phyloP scores from a whole-genome alignment of 2,888 invertebrate species.

The Carpatolechia fugitivella region DNA sequence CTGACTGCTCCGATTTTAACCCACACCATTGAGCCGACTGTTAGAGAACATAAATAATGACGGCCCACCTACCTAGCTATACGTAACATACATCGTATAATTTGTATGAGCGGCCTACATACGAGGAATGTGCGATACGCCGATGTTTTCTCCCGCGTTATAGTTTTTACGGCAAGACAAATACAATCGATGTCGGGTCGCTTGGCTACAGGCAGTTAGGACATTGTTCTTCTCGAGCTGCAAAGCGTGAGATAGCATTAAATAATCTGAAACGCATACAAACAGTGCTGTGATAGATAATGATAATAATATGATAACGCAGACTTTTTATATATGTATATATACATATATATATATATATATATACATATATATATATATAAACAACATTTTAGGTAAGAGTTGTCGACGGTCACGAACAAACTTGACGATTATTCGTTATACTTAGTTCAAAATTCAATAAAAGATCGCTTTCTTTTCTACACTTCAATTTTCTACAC shows the following conservation, averaged over 20 bases:
- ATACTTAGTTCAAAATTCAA: too few species aligned
- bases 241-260: conserved; percentile 65
- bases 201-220: conserved; percentile 49
- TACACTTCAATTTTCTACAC: too few species aligned
- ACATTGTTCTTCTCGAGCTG: conserved; percentile 43
- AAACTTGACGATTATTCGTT: too few species aligned
- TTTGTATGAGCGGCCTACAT: conserved; percentile 70
- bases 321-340: too few species aligned
- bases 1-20: conserved; percentile 80
- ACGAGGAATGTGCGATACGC: conserved; percentile 69
- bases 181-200: conserved; percentile 57
- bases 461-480: too few species aligned
- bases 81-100: conserved; percentile 74
- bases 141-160: conserved; percentile 58
- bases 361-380: too few species aligned
- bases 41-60: conserved; percentile 80
- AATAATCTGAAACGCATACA: conserved; percentile 67
- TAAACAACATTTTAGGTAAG: too few species aligned
- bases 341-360: too few species aligned
- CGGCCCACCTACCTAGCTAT: conserved; percentile 74
- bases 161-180: conserved; percentile 57
- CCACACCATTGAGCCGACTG: conserved; percentile 72
- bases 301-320: too few species aligned
- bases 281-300: conserved; percentile 30
- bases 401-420: too few species aligned